phyloP scores from a whole-genome alignment of 2,113 vertebrate genomes.

The Apodemus speciosus region DNA sequence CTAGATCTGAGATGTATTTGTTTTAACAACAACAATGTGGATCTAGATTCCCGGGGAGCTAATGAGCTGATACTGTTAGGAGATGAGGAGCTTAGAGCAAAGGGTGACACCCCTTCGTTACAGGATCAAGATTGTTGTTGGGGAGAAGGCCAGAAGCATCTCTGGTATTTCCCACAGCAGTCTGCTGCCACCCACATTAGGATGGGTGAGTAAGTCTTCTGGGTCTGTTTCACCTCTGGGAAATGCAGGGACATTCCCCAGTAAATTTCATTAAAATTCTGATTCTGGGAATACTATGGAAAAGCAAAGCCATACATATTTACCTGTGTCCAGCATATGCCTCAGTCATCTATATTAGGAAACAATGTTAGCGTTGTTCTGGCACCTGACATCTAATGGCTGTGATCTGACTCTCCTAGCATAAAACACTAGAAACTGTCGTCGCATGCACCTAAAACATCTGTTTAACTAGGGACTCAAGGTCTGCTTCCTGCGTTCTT shows the following conservation, averaged over 20 bases:
- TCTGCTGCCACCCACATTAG: background rate
- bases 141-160: background rate
- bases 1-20: background rate
- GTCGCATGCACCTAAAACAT: background rate
- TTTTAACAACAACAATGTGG: constrained; percentile 23
- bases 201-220: background rate
- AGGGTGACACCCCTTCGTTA: background rate
- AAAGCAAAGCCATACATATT: background rate
- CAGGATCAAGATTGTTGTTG: background rate
- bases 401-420: background rate
- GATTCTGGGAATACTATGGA: constrained; percentile 19
- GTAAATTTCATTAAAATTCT: constrained; percentile 13
- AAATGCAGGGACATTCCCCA: constrained; percentile 30
- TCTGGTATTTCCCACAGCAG: background rate
- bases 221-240: background rate
- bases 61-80: constrained; percentile 44
- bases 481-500: background rate
- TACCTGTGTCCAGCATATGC: constrained; percentile 24
- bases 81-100: background rate
- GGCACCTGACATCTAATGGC: background rate
- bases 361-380: constrained; percentile 34
- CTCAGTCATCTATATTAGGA: background rate
- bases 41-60: constrained; percentile 44
- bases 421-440: background rate
- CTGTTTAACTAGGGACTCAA: background rate